Evolutionary conservation across 2,797 vertebrate genomes (phyloP).

Genomic region (Agapornis canus): DNA sequence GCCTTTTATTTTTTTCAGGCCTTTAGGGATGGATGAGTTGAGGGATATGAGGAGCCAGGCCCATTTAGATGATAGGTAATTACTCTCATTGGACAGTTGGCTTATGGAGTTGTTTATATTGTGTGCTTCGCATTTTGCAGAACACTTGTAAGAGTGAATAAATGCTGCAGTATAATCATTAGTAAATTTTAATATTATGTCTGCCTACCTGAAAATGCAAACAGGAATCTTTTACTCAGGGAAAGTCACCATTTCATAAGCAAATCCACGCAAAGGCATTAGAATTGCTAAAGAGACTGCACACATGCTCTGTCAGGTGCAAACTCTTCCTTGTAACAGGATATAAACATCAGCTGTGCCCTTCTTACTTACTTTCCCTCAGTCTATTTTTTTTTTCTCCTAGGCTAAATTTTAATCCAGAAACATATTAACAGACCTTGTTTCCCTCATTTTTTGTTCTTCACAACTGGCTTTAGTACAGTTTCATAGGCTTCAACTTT

Average conservation of each 20-base stretch:
- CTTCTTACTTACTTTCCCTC: not conserved
- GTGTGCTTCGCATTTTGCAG: not conserved
- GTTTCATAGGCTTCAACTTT: not conserved
- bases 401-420: not conserved
- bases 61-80: not conserved
- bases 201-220: conserved; percentile 16
- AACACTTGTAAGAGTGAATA: not conserved
- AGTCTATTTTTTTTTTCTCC: not conserved
- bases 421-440: not conserved
- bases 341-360: not conserved
- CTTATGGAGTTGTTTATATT: conserved; percentile 3
- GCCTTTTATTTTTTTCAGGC: conserved; percentile 5
- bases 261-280: not conserved
- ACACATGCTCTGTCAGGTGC: not conserved
- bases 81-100: not conserved
- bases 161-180: not conserved
- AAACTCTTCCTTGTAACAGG: not conserved
- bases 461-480: not conserved
- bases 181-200: not conserved
- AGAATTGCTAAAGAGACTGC: not conserved
- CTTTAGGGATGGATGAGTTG: conserved; percentile 5
- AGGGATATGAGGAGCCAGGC: not conserved
- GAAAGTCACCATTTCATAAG: not conserved
- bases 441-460: not conserved
- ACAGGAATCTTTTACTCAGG: not conserved